These are phyloP conservation scores for Menidia menidia DNA, from an alignment of 2,797 vertebrate genomes.

Conservation along the genomic window DNA sequence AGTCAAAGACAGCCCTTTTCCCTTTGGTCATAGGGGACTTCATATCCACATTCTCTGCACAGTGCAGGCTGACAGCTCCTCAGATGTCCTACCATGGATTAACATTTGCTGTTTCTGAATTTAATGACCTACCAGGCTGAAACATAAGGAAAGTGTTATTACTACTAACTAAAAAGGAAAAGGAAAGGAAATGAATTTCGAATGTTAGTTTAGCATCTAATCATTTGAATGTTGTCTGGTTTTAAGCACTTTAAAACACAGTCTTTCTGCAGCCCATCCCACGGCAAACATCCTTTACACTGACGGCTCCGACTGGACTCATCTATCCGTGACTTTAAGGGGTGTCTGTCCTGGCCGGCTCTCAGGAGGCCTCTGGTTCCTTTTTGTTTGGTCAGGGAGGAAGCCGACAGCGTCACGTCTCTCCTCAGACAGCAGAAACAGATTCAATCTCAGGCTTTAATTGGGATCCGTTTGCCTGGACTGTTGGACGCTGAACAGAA, in stretches of 20 bases:
- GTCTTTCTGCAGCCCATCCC: background rate
- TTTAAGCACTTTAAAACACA: background rate
- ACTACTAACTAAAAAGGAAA: background rate
- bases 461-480: background rate
- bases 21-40: conserved; percentile 56
- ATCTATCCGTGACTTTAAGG: conserved; percentile 64
- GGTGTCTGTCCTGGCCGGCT: conserved; percentile 31
- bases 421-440: conserved; percentile 5
- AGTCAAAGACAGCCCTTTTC: conserved; percentile 5
- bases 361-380: conserved; percentile 26
- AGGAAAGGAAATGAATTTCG: background rate
- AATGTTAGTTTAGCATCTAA: background rate
- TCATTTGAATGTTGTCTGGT: background rate
- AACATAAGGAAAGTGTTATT: background rate
- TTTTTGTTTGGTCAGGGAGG: conserved; percentile 23
- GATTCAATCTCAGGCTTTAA: conserved; percentile 1
- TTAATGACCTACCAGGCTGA: conserved; percentile 13
- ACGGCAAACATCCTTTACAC: conserved; percentile 11
- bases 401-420: conserved; percentile 17
- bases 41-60: conserved; percentile 20
- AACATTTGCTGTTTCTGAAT: conserved; percentile 19
- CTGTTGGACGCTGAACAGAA: conserved; percentile 5
- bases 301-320: conserved; percentile 27
- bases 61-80: conserved; percentile 12
- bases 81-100: conserved; percentile 45